phyloP scores from a whole-genome alignment of 64 coral and sea anemone genomes.

The Hydrozoanthus tunicans region DNA sequence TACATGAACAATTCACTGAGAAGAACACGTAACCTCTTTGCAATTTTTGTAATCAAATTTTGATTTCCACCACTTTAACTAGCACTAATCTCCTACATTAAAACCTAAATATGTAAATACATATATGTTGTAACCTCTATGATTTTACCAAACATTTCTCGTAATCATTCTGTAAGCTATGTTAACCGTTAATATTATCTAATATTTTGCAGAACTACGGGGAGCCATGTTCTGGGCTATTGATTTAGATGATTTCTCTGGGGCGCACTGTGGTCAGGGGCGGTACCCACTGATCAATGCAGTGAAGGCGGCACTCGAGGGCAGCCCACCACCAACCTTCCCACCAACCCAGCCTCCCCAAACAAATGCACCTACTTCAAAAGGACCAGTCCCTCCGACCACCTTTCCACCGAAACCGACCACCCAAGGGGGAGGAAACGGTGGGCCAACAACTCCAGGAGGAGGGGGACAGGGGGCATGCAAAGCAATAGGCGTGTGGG shows the following conservation, averaged over 20 bases:
- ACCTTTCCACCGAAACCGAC: background rate
- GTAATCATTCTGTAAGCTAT: background rate
- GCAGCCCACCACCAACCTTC: slow-evolving; percentile 7
- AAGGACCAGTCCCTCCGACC: background rate
- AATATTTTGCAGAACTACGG: slow-evolving; percentile 26
- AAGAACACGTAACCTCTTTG: too few relatives aligned
- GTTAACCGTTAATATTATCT: background rate
- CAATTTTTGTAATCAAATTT: too few relatives aligned
- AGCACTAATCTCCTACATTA: too few relatives aligned
- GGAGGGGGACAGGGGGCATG: slow-evolving; percentile 28
- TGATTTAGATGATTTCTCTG: slow-evolving; percentile 57
- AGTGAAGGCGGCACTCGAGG: slow-evolving; percentile 28
- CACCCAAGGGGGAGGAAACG: background rate
- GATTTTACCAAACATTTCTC: background rate
- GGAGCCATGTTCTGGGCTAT: slow-evolving; percentile 58
- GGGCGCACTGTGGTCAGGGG: slow-evolving; percentile 33
- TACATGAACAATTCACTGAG: too few relatives aligned
- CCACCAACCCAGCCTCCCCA: background rate
- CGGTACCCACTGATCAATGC: slow-evolving; percentile 20
- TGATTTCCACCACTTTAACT: too few relatives aligned
- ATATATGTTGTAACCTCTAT: background rate
- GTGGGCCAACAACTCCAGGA: background rate
- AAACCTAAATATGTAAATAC: too few relatives aligned
- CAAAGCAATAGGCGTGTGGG: slow-evolving; percentile 60
- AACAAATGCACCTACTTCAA: background rate